These are phyloP conservation scores for Bufotes viridis DNA, from an alignment of 2,797 vertebrate genomes.

Conservation along the genomic window DNA sequence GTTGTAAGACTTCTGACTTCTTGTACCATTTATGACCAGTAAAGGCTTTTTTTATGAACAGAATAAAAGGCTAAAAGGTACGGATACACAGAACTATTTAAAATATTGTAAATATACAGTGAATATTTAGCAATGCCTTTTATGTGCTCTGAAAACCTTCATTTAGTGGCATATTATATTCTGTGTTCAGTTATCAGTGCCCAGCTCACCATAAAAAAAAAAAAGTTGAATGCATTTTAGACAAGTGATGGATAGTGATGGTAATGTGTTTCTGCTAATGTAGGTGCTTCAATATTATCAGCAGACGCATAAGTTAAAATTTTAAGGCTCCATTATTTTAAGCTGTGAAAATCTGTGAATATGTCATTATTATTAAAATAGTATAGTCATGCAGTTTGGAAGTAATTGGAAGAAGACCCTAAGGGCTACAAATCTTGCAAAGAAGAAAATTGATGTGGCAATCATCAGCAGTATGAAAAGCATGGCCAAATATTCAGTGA, in stretches of 20 bases:
- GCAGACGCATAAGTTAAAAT: constrained; percentile 43
- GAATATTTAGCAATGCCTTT: constrained; percentile 22
- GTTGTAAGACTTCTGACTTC: too few relatives aligned
- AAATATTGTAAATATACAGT: neutral
- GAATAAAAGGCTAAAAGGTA: neutral
- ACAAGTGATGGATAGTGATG: constrained; percentile 11
- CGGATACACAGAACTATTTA: neutral
- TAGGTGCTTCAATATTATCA: constrained; percentile 55
- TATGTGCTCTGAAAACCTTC: constrained; percentile 28
- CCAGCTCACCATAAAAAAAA: constrained; percentile 38
- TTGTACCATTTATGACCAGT: neutral
- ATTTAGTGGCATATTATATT: neutral
- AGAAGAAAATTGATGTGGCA: constrained; percentile 19
- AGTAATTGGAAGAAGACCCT: constrained; percentile 53
- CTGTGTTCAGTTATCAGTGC: neutral
- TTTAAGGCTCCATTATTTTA: constrained; percentile 58
- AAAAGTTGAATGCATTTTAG: constrained; percentile 31
- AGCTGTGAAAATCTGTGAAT: constrained; percentile 56
- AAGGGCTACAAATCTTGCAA: constrained; percentile 44
- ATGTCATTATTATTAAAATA: constrained; percentile 58
- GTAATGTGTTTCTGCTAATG: constrained; percentile 53
- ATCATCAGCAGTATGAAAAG: constrained; percentile 52
- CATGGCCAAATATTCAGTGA: constrained; percentile 46
- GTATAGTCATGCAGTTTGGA: constrained; percentile 32
- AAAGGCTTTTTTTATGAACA: neutral